These are phyloP conservation scores for Aphelocoma californica DNA, from an alignment of 2,797 vertebrate genomes.

Conservation along the genomic window DNA sequence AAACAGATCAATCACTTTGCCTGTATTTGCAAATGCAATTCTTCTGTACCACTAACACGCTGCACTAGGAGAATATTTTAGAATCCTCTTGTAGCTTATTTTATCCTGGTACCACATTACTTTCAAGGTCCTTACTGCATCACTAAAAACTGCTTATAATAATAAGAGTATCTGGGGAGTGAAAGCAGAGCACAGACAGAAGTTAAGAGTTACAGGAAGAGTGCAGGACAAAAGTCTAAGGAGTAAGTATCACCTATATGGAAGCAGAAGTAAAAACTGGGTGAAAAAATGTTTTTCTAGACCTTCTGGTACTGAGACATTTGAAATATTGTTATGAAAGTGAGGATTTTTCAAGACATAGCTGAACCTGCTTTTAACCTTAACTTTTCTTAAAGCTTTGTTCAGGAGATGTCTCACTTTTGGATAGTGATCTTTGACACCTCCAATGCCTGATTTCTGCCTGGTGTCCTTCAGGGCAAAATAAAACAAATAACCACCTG, in stretches of 20 bases:
- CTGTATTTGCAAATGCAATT: constrained; percentile 36
- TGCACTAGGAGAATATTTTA: not conserved
- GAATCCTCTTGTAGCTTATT: not conserved
- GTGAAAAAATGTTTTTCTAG: not conserved
- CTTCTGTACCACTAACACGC: not conserved
- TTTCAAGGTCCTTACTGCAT: not conserved
- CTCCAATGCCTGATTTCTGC: accelerated
- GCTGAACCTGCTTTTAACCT: not conserved
- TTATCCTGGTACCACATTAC: not conserved
- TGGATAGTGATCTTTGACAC: not conserved
- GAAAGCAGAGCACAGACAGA: not conserved
- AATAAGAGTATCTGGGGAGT: not conserved
- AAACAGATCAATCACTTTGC: constrained; percentile 59
- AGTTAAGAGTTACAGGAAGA: not conserved
- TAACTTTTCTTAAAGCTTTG: not conserved
- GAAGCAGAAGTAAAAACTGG: not conserved
- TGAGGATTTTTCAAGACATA: not conserved
- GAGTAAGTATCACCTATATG: not conserved
- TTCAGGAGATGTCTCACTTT: not conserved
- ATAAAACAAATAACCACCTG: not conserved
- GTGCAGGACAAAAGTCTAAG: not conserved
- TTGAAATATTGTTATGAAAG: not conserved
- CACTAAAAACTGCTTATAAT: not conserved
- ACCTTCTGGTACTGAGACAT: not conserved
- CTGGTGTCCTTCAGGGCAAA: not conserved